Percentiles rank a stretch among this genome's conserved stretches.
Evolutionary conservation across 2,113 vertebrate species (phyloP).

Genomic region (Malurus alboscapulatus): DNA sequence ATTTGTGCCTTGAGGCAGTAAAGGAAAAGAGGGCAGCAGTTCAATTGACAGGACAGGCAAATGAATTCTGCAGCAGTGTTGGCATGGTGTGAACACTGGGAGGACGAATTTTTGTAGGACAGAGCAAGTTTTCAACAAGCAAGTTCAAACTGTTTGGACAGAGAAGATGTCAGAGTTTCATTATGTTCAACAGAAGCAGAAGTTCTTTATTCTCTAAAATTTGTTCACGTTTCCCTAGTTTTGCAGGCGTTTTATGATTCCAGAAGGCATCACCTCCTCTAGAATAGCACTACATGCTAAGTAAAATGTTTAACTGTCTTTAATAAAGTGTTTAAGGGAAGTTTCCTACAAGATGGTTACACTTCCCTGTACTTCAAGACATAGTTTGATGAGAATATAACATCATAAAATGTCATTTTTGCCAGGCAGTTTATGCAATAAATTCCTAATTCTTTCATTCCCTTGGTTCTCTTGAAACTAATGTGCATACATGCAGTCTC

Average conservation of each 20-base stretch:
- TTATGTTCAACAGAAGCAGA: not conserved
- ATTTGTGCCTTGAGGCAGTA: not conserved
- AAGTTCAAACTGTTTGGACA: not conserved
- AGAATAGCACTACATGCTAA: not conserved
- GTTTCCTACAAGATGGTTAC: not conserved
- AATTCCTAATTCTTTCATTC: not conserved
- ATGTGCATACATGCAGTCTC: not conserved
- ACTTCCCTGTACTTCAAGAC: not conserved
- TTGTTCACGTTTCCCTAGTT: not conserved
- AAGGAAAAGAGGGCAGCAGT: not conserved
- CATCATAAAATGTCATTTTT: not conserved
- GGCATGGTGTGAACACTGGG: not conserved
- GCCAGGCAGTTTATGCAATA: not conserved
- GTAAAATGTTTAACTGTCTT: not conserved
- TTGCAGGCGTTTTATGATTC: not conserved
- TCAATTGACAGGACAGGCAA: not conserved
- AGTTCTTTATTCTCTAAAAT: not conserved
- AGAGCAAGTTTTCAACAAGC: not conserved
- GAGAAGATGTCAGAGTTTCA: not conserved
- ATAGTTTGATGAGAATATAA: not conserved
- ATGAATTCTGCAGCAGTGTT: not conserved
- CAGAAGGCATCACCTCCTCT: not conserved
- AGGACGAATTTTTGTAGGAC: not conserved
- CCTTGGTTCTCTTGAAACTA: not conserved
- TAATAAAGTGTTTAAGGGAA: not conserved